Evolutionary conservation across 2,888 invertebrate species (phyloP), one percentile per base, ranked within the genome.

Genomic region (Philhelius pedissequus): DNA sequence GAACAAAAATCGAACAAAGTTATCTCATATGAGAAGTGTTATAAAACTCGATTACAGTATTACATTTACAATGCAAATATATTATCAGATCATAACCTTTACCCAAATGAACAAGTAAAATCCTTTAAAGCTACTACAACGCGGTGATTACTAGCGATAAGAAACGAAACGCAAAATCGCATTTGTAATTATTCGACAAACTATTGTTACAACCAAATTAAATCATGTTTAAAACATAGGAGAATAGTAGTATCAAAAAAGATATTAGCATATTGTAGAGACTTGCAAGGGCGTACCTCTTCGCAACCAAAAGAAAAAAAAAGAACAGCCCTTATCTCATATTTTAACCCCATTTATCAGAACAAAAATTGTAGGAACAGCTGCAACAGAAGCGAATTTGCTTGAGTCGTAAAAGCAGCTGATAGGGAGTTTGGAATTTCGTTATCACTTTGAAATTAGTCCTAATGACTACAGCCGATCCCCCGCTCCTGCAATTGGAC

Each of bases 401-500:
- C 20, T 70, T 56, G 75, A 38, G 80, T 62, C 15, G 58, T 38
- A 13, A 15, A 45, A 50, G 13, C 48, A 48, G 20, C 38, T 15
- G 43, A 30, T 43, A 66, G 66, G 80, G 68, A 80, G 68, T 68
- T 84, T 60, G 20, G 25, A 58, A 80, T 20, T 45, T 38, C n/a
- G 32, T 64, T 52, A 64, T 64, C 58, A 11, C 43, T 71, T 71
- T 58, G 43, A 84, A 84, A 80, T 60, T 71, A 62, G 80, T 64
- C 92, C 93, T 93, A 92, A 94, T 93, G 93, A 93, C 93, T 93
- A 92, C 93, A 92, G 92, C 93, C 92, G 93, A 94, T 92, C 93
- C 93, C 90, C 93, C 94, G 89, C 92, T 94, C 92, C 92, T 94
- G 91, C 94, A 94, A 92, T 93, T 94, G 92, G 94, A 94, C 92